phyloP scores from a whole-genome alignment of 2,797 vertebrate species.

The Ciconia nigra region DNA sequence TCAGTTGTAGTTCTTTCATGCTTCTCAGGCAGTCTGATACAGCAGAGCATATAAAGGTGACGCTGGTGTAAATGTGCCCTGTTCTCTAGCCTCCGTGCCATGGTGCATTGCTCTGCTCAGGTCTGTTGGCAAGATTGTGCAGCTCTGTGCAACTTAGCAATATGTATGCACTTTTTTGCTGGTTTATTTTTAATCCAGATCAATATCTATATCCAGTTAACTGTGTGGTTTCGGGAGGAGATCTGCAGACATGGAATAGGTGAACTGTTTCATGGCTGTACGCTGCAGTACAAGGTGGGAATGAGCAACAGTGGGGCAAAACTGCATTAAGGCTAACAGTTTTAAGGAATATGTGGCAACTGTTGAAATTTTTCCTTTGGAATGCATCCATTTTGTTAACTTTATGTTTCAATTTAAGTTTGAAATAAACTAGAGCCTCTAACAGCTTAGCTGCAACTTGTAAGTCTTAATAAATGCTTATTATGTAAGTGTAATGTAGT shows the following conservation, averaged over 20 bases:
- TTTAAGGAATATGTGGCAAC: background rate
- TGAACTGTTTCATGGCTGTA: background rate
- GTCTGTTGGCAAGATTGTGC: background rate
- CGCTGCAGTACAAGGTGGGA: background rate
- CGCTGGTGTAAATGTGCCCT: background rate
- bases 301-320: background rate
- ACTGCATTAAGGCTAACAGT: background rate
- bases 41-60: fast-evolving
- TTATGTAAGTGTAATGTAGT: background rate
- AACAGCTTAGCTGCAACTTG: background rate
- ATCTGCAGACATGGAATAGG: background rate
- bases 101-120: fast-evolving
- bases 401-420: background rate
- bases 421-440: background rate
- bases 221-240: background rate
- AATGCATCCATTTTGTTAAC: background rate
- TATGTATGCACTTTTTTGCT: fast-evolving
- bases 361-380: background rate
- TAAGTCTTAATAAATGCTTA: background rate
- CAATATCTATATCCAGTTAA: background rate
- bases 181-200: background rate
- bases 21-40: fast-evolving
- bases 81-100: background rate
- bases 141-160: background rate
- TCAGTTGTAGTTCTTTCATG: background rate